Evolutionary conservation across 2,888 invertebrate species (phyloP), one percentile per base, ranked within the genome.

Genomic region (Corbicula japonica): DNA sequence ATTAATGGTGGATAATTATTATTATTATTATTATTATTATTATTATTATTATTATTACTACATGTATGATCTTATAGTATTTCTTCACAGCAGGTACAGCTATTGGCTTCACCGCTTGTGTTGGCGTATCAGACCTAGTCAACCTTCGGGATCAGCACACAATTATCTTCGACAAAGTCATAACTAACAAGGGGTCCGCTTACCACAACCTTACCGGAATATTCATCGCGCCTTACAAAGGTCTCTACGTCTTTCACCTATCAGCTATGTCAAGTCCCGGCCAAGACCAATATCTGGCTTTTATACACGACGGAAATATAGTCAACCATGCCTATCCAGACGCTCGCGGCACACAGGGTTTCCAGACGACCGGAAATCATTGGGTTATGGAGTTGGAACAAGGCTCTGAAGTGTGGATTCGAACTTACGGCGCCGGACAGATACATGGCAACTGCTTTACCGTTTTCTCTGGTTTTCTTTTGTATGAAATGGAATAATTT

Each of bases 101-200:
- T n/a, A 52, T 52, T 52, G 52, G 52, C n/a, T 52, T 52, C 52
- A 52, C 52, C 15, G 52, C 52, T 4, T 52, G 52, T 52, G 52
- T 52, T 28, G 28, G 30, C 5, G 28, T 26, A 18, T 6, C 52
- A 18, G 28, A 52, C 52, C 2, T 28, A 23, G 32, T 30, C 28
- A 52, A 52, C 32, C 52, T 52, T 30, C 30, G 52, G 6, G 52
- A 28, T 18, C 12, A 18, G 5, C 52, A 52, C 32, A 52, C 52
- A 12, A 52, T 52, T 32, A 5, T 28, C 0, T 52, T 52, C 18
- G 52, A 52, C 12, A 52, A n/a, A 52, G 52, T 52, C 5, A 52
- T 52, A 3, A 52, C 52, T 32, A 52, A 52, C 28, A 28, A 1
- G 28, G 52, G 52, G 15, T 52, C 52, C 1, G 52, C 30, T 6